phyloP scores from a whole-genome alignment of 2,797 vertebrate species.

The Coregonus suidteri region DNA sequence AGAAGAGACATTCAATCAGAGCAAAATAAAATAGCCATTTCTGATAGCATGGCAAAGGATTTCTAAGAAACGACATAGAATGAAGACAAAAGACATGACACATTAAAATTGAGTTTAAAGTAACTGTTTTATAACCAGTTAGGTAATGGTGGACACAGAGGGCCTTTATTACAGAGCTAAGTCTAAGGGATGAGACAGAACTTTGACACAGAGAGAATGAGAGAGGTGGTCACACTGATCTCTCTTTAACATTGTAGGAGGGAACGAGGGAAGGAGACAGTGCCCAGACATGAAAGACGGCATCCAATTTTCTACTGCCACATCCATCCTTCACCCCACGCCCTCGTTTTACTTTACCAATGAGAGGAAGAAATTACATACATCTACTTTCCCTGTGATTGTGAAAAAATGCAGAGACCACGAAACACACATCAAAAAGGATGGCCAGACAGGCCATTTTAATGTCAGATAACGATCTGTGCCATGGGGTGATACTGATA shows the following conservation, averaged over 20 bases:
- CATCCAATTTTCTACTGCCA: not conserved
- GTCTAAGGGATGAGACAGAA: constrained; percentile 1
- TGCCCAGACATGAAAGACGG: not conserved
- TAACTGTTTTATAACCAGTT: not conserved
- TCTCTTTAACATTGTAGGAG: not conserved
- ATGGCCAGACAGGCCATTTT: not conserved
- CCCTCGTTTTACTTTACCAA: not conserved
- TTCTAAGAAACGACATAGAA: not conserved
- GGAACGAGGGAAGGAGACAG: not conserved
- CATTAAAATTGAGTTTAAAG: not conserved
- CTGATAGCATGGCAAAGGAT: not conserved
- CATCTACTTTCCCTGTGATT: not conserved
- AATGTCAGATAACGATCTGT: not conserved
- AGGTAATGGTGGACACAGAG: too few relatives aligned
- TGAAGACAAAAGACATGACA: not conserved
- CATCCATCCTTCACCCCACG: not conserved
- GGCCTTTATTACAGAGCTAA: constrained; percentile 5
- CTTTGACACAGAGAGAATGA: not conserved
- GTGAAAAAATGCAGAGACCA: not conserved
- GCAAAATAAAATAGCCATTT: not conserved
- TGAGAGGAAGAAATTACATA: not conserved
- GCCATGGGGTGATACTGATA: not conserved
- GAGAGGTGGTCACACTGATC: not conserved
- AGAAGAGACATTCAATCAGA: not conserved
- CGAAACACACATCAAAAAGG: not conserved